Conservation (phyloP, 2,888 invertebrate genomes). For the Pardosa pseudoannulata region DNA sequence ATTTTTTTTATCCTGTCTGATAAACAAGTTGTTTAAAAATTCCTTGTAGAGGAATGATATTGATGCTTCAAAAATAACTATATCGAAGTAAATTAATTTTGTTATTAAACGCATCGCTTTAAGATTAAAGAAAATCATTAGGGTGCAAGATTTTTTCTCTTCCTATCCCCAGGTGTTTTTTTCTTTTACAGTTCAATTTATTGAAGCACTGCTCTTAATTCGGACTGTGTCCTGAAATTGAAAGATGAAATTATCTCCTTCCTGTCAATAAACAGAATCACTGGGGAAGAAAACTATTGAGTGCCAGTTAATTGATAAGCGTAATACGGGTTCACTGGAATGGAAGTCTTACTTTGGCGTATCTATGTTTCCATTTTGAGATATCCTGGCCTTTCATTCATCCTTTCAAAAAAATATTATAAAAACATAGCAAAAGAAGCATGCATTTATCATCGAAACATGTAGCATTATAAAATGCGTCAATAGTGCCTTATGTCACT, state of each 20-base stretch:
- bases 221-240: not conserved
- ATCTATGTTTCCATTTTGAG: too few relatives aligned
- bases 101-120: not conserved
- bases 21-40: slow-evolving; percentile 10
- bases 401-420: too few relatives aligned
- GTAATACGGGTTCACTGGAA: too few relatives aligned
- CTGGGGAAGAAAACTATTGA: too few relatives aligned
- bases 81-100: not conserved
- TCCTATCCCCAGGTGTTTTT: not conserved
- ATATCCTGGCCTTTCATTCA: too few relatives aligned
- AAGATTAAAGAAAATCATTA: not conserved
- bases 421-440: too few relatives aligned
- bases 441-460: too few relatives aligned
- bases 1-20: not conserved
- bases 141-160: not conserved
- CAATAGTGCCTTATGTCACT: too few relatives aligned
- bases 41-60: not conserved
- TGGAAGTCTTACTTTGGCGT: too few relatives aligned
- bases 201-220: not conserved
- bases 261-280: not conserved
- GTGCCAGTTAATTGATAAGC: too few relatives aligned
- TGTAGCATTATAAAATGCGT: too few relatives aligned
- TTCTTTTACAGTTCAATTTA: not conserved
- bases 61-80: not conserved
- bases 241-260: not conserved